phyloP scores from a whole-genome alignment of 92 coral and sea anemone genomes.

The Zoanthus solanderi region DNA sequence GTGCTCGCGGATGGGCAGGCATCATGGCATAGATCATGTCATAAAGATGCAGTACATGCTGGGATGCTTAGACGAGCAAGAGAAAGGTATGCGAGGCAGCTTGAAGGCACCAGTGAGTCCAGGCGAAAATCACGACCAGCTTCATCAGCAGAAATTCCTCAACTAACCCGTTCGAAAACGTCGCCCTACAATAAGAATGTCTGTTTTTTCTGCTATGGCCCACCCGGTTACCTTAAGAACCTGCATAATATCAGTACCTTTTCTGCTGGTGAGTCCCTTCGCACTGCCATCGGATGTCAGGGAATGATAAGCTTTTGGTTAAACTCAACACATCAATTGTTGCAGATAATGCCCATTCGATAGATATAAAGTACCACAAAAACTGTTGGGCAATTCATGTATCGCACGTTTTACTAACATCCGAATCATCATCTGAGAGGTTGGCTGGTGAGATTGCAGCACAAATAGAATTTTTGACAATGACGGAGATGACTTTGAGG shows the following conservation, averaged over 20 bases:
- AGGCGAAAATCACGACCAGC: slow-evolving; percentile 62
- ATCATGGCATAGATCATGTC: slow-evolving; percentile 69
- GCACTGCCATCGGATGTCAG: slow-evolving; percentile 25
- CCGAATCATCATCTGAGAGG: slow-evolving; percentile 9
- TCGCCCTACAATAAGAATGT: slow-evolving; percentile 52
- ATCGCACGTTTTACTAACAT: too few species aligned
- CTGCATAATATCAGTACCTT: slow-evolving; percentile 54
- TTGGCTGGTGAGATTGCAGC: slow-evolving; percentile 69
- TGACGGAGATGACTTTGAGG: slow-evolving; percentile 38
- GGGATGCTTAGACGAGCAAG: slow-evolving; percentile 69
- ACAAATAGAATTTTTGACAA: slow-evolving; percentile 70
- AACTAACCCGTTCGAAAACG: slow-evolving; percentile 74
- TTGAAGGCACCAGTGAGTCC: slow-evolving; percentile 64
- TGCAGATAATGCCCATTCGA: slow-evolving; percentile 63
- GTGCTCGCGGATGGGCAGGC: slow-evolving; percentile 58
- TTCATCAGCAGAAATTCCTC: slow-evolving; percentile 46
- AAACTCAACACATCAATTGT: slow-evolving; percentile 64
- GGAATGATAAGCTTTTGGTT: slow-evolving; percentile 59
- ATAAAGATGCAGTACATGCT: slow-evolving; percentile 68
- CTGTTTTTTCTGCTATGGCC: slow-evolving; percentile 51
- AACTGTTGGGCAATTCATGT: too few species aligned
- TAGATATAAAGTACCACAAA: too few species aligned
- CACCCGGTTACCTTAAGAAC: slow-evolving; percentile 51
- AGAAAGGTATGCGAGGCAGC: slow-evolving; percentile 70
- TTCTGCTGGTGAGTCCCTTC: slow-evolving; percentile 32